A percentile compares a stretch with the other conserved stretches of the same genome.
These are phyloP conservation scores for Ichneumoninae sp. DNA, from an alignment of 2,888 invertebrate genomes.

Conservation along the genomic window DNA sequence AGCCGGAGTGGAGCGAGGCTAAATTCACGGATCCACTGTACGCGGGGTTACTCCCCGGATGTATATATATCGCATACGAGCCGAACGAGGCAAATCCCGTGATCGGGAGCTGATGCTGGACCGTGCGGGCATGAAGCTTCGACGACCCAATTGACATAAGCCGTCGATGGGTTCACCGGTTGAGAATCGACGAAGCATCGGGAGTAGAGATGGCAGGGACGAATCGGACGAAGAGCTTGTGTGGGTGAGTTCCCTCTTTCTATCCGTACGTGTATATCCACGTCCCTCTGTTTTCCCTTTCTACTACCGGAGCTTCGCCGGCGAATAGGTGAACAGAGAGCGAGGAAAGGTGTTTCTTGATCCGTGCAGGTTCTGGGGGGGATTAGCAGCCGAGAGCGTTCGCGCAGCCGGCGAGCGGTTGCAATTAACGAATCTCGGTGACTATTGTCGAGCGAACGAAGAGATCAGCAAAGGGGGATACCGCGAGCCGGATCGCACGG, in stretches of 20 bases:
- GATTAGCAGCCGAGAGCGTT: slow-evolving; percentile 40
- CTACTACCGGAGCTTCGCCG: slow-evolving; percentile 7
- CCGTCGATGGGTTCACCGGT: slow-evolving; percentile 57
- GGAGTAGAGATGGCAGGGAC: slow-evolving; percentile 7
- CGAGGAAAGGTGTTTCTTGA: slow-evolving; percentile 39
- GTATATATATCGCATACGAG: not conserved
- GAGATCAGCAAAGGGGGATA: slow-evolving; percentile 6
- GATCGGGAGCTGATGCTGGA: slow-evolving; percentile 2
- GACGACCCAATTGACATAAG: slow-evolving; percentile 66
- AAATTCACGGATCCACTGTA: slow-evolving; percentile 13
- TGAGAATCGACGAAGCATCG: slow-evolving; percentile 42
- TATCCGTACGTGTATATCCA: not conserved
- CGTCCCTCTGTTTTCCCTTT: not conserved
- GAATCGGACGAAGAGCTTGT: slow-evolving; percentile 1
- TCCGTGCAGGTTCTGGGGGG: not conserved
- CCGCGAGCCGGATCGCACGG: not conserved
- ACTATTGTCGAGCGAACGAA: slow-evolving; percentile 19
- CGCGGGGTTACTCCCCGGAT: not conserved
- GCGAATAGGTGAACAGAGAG: not conserved
- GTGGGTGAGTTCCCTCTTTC: not conserved
- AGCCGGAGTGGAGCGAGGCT: slow-evolving; percentile 10
- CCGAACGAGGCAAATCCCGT: slow-evolving; percentile 15
- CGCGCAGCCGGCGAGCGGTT: slow-evolving; percentile 18
- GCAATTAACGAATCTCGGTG: slow-evolving; percentile 49
- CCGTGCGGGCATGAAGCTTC: slow-evolving; percentile 11